Evolutionary conservation across 2,888 invertebrate species (phyloP).

Genomic region (Anarsia innoxiella): DNA sequence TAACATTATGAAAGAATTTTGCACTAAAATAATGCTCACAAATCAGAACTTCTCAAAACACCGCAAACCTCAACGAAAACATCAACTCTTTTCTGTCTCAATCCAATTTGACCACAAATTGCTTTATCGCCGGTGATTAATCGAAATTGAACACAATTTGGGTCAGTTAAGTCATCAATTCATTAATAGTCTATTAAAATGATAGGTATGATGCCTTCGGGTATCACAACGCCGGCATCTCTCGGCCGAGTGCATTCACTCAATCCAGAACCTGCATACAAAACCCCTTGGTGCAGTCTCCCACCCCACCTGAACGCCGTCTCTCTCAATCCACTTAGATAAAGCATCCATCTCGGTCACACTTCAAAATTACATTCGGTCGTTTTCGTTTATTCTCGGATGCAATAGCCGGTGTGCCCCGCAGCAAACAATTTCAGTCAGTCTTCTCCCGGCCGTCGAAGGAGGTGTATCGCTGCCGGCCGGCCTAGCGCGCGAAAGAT

Average conservation of each 20-base stretch:
- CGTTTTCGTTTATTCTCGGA: slow-evolving; percentile 67
- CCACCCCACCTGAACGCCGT: slow-evolving; percentile 56
- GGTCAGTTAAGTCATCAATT: slow-evolving; percentile 59
- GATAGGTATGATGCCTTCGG: slow-evolving; percentile 41
- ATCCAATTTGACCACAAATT: slow-evolving; percentile 48
- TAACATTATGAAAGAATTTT: no score
- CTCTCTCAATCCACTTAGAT: slow-evolving; percentile 38
- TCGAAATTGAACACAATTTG: slow-evolving; percentile 54
- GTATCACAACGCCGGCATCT: slow-evolving; percentile 34
- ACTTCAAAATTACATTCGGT: slow-evolving; percentile 66
- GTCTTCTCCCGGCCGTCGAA: slow-evolving; percentile 49
- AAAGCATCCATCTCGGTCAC: slow-evolving; percentile 48
- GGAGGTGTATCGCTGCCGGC: slow-evolving; percentile 50
- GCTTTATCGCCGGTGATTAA: slow-evolving; percentile 52
- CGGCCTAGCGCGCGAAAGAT: slow-evolving; percentile 50
- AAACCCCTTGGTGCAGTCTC: slow-evolving; percentile 57
- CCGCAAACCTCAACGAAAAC: not conserved
- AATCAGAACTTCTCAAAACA: no score
- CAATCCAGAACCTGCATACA: slow-evolving; percentile 56
- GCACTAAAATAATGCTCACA: no score
- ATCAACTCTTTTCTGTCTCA: slow-evolving; percentile 33
- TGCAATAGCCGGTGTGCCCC: slow-evolving; percentile 74
- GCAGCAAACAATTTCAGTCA: slow-evolving; percentile 69
- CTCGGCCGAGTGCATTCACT: slow-evolving; percentile 53
- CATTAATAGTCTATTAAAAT: slow-evolving; percentile 49